Evolutionary conservation across 2,113 vertebrate genomes (phyloP).

Genomic region (Edolisoma coerulescens): DNA sequence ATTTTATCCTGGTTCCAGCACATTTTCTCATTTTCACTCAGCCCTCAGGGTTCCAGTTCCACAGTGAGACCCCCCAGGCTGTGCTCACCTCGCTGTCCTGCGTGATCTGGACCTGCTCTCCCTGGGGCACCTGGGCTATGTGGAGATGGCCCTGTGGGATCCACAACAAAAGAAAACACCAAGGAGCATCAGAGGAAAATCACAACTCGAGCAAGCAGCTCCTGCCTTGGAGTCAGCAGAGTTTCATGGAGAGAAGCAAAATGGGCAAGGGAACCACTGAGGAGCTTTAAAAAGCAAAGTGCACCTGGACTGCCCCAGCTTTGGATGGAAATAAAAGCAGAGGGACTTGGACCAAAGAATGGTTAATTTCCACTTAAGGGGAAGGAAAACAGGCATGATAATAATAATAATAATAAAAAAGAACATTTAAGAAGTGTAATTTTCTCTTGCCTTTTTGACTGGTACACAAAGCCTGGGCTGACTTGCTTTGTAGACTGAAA

Average conservation of each 20-base stretch:
- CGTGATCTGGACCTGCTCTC: constrained; percentile 98
- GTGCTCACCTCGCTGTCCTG: constrained; percentile 93
- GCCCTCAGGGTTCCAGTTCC: not conserved
- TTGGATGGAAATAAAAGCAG: not conserved
- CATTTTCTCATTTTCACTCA: accelerated
- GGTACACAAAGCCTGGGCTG: not conserved
- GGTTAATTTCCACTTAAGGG: not conserved
- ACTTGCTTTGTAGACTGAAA: not conserved
- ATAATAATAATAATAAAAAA: too few relatives aligned
- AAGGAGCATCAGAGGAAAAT: constrained; percentile 74
- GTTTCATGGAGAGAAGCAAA: accelerated
- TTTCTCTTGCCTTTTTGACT: not conserved
- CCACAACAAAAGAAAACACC: constrained; percentile 71
- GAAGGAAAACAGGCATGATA: not conserved
- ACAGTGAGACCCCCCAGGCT: not conserved
- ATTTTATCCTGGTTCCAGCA: not conserved
- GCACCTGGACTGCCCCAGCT: not conserved
- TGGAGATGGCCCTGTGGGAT: constrained; percentile 97
- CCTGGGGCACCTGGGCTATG: constrained; percentile 97
- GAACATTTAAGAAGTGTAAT: accelerated
- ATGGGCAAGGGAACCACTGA: accelerated
- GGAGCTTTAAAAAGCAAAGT: not conserved
- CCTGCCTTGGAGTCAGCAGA: not conserved
- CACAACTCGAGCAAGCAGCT: not conserved
- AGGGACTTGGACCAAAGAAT: not conserved